Percentiles rank a stretch among this genome's conserved stretches.
Conservation (phyloP, 2,797 vertebrate genomes). For the Telmatherina bonti region DNA sequence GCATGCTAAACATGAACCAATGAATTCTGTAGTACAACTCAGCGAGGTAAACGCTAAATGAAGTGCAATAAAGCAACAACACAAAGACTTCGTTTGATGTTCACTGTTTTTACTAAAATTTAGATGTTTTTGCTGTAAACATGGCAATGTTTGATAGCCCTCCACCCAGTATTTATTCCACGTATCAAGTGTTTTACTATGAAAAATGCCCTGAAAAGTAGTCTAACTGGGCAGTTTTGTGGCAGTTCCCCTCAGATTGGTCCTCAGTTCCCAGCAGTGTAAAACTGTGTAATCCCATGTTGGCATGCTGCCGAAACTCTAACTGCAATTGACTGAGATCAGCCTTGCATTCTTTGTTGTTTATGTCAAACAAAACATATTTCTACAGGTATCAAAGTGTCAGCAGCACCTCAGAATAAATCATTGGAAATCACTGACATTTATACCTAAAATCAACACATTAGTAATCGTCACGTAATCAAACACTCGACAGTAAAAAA, state of each 20-base stretch:
- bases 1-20: neutral
- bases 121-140: neutral
- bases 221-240: neutral
- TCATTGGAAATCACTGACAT: neutral
- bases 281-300: neutral
- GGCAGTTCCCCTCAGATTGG: neutral
- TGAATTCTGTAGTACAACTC: too few relatives aligned
- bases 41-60: too few relatives aligned
- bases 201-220: neutral
- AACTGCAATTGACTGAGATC: neutral
- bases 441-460: neutral
- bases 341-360: neutral
- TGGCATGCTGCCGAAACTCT: neutral
- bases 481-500: neutral
- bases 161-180: neutral
- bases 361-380: neutral
- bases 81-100: neutral
- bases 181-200: neutral
- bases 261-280: neutral
- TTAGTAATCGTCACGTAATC: neutral
- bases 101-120: neutral
- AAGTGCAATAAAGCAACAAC: too few relatives aligned
- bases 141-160: neutral
- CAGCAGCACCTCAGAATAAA: neutral
- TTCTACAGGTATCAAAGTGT: neutral